Percentiles rank a stretch among this genome's conserved stretches.
Evolutionary conservation across 23 tunicate genomes (phyloP).

Genomic region (Aplidium turbinatum): DNA sequence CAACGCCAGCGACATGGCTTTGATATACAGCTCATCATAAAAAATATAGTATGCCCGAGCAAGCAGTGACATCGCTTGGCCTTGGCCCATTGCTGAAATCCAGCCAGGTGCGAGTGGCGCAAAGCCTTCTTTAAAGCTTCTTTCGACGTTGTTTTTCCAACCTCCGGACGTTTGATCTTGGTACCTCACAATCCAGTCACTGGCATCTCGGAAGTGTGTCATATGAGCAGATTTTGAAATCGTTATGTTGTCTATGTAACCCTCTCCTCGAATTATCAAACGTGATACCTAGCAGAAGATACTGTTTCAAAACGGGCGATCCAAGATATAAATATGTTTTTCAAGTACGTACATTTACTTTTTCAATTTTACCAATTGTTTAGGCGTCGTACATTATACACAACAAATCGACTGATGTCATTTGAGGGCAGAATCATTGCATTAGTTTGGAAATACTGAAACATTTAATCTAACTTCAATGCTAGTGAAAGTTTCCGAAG

Average conservation of each 20-base stretch:
- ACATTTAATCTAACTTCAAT: not conserved
- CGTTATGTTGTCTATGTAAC: conserved; percentile 70
- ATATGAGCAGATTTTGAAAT: conserved; percentile 68
- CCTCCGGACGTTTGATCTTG: conserved; percentile 75
- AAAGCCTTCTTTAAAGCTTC: conserved; percentile 38
- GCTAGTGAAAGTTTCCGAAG: too few relatives aligned
- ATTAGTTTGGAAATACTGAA: not conserved
- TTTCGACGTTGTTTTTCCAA: conserved; percentile 69
- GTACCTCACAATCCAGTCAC: conserved; percentile 64
- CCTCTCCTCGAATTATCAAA: conserved; percentile 62
- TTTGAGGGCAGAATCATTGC: too few relatives aligned
- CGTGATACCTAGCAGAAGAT: conserved; percentile 53
- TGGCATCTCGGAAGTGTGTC: conserved; percentile 65
- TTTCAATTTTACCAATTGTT: too few relatives aligned
- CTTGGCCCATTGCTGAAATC: conserved; percentile 99
- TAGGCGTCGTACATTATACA: too few relatives aligned
- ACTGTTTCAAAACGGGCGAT: too few relatives aligned
- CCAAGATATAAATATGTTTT: too few relatives aligned
- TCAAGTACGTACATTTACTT: too few relatives aligned
- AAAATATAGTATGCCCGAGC: conserved; percentile 55
- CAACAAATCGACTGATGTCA: too few relatives aligned
- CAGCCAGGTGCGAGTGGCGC: conserved; percentile 81
- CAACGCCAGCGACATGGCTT: conserved; percentile 59
- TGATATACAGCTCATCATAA: conserved; percentile 22
- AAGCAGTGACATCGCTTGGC: conserved; percentile 85